Evolutionary conservation across 2,797 vertebrate genomes (phyloP).

Genomic region (Galagoides demidoff): DNA sequence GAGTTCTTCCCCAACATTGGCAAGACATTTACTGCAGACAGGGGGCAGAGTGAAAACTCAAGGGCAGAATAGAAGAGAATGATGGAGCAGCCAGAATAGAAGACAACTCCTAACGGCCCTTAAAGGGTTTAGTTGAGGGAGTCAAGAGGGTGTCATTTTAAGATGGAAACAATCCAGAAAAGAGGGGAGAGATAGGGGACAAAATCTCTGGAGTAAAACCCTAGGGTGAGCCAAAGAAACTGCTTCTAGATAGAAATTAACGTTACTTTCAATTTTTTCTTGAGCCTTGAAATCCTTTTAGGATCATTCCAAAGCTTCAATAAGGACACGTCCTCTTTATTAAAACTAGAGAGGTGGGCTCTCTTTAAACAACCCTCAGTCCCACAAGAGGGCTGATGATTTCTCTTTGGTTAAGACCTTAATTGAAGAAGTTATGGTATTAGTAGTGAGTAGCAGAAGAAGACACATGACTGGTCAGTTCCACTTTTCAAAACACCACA

Average conservation of each 20-base stretch:
- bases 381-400: neutral
- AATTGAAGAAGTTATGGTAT: no score
- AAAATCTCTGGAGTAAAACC: neutral
- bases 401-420: neutral
- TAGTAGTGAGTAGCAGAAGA: neutral
- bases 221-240: neutral
- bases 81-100: neutral
- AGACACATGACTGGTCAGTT: neutral
- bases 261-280: neutral
- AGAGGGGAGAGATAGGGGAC: neutral
- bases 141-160: neutral
- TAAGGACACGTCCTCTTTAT: neutral
- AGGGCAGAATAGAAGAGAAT: neutral
- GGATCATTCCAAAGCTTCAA: neutral
- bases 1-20: neutral
- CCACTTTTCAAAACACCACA: neutral
- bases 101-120: neutral
- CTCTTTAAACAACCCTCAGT: neutral
- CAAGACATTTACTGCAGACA: neutral
- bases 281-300: neutral
- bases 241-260: neutral
- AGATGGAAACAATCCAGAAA: neutral
- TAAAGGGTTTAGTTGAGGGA: neutral
- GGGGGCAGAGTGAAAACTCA: neutral
- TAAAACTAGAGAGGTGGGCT: neutral